Evolutionary conservation across 2,113 vertebrate species (phyloP).

Genomic region (Bostrychus sinensis): DNA sequence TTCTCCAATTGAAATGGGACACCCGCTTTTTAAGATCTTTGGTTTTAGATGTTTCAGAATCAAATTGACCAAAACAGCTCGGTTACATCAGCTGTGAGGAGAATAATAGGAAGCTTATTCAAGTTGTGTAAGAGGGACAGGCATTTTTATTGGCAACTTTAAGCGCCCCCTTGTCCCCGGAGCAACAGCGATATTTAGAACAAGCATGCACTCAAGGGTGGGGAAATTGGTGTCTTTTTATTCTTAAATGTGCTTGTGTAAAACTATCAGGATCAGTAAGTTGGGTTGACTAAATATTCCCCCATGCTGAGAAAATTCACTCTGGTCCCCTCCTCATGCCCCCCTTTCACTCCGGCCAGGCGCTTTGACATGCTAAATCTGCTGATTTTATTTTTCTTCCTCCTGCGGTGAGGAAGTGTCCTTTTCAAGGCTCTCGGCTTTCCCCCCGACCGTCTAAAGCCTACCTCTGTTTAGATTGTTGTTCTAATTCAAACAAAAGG

Average conservation of each 20-base stretch:
- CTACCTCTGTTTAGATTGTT: conserved; percentile 81
- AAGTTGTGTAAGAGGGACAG: conserved; percentile 16
- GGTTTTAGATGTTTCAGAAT: conserved; percentile 52
- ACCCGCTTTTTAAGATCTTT: conserved; percentile 57
- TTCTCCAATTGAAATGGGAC: conserved; percentile 66
- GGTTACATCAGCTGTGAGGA: conserved; percentile 20
- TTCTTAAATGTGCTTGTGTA: conserved; percentile 22
- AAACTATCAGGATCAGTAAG: conserved; percentile 57
- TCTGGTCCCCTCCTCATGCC: conserved; percentile 52
- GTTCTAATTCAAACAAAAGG: conserved; percentile 81
- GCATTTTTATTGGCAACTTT: conserved; percentile 67
- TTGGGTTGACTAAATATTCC: conserved; percentile 77
- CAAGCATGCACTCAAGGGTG: conserved; percentile 72
- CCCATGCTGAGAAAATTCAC: conserved; percentile 74
- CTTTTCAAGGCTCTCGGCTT: conserved; percentile 81
- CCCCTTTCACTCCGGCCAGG: conserved; percentile 49
- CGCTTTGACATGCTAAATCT: conserved; percentile 85
- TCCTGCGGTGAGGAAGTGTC: conserved; percentile 85
- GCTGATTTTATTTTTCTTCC: conserved; percentile 84
- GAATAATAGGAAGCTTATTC: conserved; percentile 16
- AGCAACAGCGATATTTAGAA: conserved; percentile 77
- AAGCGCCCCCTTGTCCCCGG: conserved; percentile 65
- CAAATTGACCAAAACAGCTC: conserved; percentile 12
- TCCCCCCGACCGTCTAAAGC: conserved; percentile 72
- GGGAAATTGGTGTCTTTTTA: conserved; percentile 37